Percentiles rank a stretch among this genome's conserved stretches.
These are phyloP conservation scores for Chanos chanos DNA, from an alignment of 2,797 vertebrate species.

Conservation along the genomic window DNA sequence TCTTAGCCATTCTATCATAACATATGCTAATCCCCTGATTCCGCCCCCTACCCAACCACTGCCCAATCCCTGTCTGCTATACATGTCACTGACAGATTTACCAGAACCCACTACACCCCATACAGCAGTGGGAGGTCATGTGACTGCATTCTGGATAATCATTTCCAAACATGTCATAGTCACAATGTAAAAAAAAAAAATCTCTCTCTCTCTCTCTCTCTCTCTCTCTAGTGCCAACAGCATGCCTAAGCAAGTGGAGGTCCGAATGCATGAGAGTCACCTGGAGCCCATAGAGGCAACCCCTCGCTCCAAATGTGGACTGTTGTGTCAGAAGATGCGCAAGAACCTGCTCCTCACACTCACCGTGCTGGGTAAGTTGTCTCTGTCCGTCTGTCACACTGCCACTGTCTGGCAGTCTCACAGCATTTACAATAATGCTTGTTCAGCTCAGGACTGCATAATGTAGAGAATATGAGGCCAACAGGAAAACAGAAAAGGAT, in stretches of 20 bases:
- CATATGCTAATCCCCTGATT: no score
- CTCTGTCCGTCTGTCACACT: not conserved
- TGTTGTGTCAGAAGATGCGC: slow-evolving; percentile 82
- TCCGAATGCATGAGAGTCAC: slow-evolving; percentile 95
- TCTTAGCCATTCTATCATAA: no score
- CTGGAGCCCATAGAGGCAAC: slow-evolving; percentile 78
- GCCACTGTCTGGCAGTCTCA: not conserved
- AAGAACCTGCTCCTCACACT: slow-evolving; percentile 95
- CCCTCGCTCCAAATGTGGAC: slow-evolving; percentile 75
- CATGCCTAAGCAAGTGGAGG: slow-evolving; percentile 99
- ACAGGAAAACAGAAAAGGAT: no score
- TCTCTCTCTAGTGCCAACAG: slow-evolving; percentile 80
- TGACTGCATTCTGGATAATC: not conserved
- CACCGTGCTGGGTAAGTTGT: slow-evolving; percentile 81
- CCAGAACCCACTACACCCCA: no score
- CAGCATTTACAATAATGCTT: not conserved
- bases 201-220: slow-evolving; percentile 10
- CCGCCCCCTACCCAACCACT: no score
- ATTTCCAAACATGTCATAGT: no score
- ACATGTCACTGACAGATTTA: no score
- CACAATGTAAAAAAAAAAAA: no score
- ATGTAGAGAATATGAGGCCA: no score
- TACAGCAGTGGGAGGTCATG: no score
- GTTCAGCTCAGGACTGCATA: no score
- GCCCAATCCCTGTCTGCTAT: no score